Evolutionary conservation across 30 jellyfish, hydroid and myxozoan species (phyloP).

Genomic region (Pseudorhiza aurosa): DNA sequence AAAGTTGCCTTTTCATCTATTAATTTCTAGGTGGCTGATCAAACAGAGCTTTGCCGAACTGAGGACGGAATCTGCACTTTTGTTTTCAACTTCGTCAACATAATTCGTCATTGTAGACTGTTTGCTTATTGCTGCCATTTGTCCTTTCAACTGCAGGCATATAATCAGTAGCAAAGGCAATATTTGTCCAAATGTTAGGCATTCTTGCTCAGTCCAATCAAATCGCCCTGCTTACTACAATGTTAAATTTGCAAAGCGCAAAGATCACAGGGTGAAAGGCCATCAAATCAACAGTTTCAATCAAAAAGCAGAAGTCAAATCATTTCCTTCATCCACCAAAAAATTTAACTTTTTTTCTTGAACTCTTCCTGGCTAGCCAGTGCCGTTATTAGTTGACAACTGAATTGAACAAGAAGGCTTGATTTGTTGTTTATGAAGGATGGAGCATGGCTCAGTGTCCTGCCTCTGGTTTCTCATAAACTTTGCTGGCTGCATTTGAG

Average conservation of each 20-base stretch:
- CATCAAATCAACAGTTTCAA: constrained; percentile 5
- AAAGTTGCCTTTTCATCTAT: constrained; percentile 47
- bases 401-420: no score
- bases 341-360: no score
- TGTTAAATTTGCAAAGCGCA: constrained; percentile 9
- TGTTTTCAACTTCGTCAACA: constrained; percentile 44
- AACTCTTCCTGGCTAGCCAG: no score
- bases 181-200: constrained; percentile 56
- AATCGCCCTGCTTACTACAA: constrained; percentile 18
- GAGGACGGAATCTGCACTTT: constrained; percentile 52
- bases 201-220: constrained; percentile 5
- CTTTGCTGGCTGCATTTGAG: no score
- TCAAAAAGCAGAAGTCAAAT: no score
- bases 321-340: no score
- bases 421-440: no score
- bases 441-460: no score
- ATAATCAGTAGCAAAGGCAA: constrained; percentile 62
- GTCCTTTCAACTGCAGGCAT: constrained; percentile 48
- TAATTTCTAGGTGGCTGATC: constrained; percentile 54
- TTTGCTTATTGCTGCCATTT: constrained; percentile 55
- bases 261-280: constrained; percentile 8
- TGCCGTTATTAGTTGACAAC: no score
- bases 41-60: constrained; percentile 48
- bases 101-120: constrained; percentile 49
- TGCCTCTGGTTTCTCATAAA: no score